These are phyloP conservation scores for Gila robusta DNA, from an alignment of 2,797 vertebrate genomes.

Conservation along the genomic window DNA sequence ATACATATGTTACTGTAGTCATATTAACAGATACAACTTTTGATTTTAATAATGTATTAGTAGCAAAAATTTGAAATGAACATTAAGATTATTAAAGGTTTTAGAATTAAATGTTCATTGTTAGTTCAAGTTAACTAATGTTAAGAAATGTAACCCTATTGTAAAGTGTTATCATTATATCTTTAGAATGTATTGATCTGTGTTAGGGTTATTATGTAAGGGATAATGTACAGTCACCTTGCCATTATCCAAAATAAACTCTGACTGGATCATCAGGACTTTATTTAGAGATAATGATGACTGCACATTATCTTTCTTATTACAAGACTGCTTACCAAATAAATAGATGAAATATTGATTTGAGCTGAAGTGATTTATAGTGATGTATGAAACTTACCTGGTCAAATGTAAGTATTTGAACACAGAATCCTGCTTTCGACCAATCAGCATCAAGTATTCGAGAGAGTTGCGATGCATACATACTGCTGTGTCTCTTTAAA, in stretches of 20 bases:
- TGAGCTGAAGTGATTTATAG: neutral
- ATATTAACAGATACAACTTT: neutral
- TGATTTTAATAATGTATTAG: neutral
- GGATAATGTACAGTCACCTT: neutral
- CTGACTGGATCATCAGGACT: neutral
- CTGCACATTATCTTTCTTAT: neutral
- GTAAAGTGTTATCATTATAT: neutral
- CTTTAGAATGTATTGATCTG: neutral
- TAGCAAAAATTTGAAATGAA: neutral
- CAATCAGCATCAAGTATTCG: constrained; percentile 1
- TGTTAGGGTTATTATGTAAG: constrained; percentile 6
- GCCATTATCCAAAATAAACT: constrained; percentile 7
- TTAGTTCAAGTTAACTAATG: no score
- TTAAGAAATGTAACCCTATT: neutral
- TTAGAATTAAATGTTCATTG: neutral
- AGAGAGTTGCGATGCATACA: neutral
- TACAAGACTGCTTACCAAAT: neutral
- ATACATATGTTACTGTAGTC: neutral
- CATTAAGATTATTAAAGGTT: neutral
- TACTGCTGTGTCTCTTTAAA: neutral
- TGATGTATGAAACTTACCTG: neutral
- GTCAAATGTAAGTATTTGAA: neutral
- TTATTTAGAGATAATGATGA: neutral
- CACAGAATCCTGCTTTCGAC: neutral
- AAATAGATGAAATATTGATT: neutral